Conservation (phyloP, 1,140 invertebrate genomes). For the Philaenus spumarius region DNA sequence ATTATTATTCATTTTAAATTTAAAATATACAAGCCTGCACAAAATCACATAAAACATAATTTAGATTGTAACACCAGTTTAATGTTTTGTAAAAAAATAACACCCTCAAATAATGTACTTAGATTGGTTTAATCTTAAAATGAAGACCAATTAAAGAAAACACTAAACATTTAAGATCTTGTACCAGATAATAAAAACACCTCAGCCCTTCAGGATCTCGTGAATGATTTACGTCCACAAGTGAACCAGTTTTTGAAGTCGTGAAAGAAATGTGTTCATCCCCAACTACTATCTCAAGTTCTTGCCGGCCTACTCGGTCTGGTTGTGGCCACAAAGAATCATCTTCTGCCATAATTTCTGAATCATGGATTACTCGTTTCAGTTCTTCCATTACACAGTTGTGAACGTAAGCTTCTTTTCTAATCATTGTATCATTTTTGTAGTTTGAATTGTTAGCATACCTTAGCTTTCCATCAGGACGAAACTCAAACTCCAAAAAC, state of each 20-base stretch:
- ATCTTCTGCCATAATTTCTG: slow-evolving; percentile 99
- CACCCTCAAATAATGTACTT: too few species aligned
- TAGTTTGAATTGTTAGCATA: slow-evolving; percentile 99
- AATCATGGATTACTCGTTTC: slow-evolving; percentile 96
- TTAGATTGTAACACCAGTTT: too few species aligned
- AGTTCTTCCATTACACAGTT: slow-evolving; percentile 97
- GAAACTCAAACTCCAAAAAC: slow-evolving; percentile 98
- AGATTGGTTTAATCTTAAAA: slow-evolving; percentile 99
- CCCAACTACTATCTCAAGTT: slow-evolving; percentile 97
- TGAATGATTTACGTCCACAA: slow-evolving; percentile 97
- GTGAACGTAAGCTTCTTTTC: slow-evolving; percentile 97
- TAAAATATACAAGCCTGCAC: too few species aligned
- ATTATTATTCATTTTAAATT: too few species aligned
- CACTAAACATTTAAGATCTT: slow-evolving; percentile 98
- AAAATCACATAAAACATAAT: too few species aligned
- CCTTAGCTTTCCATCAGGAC: slow-evolving; percentile 94
- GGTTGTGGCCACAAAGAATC: slow-evolving; percentile 96
- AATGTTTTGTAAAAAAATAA: too few species aligned
- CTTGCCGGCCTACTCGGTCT: slow-evolving; percentile 93
- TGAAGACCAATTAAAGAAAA: slow-evolving; percentile 99
- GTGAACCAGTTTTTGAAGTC: slow-evolving; percentile 97
- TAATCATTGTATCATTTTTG: slow-evolving; percentile 99
- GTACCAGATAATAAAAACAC: slow-evolving; percentile 98
- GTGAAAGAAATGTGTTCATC: slow-evolving; percentile 99
- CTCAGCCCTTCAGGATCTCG: slow-evolving; percentile 95